Evolutionary conservation across 2,888 invertebrate genomes (phyloP), one percentile per base, ranked within the genome.

Genomic region (Lucinisca nassula): DNA sequence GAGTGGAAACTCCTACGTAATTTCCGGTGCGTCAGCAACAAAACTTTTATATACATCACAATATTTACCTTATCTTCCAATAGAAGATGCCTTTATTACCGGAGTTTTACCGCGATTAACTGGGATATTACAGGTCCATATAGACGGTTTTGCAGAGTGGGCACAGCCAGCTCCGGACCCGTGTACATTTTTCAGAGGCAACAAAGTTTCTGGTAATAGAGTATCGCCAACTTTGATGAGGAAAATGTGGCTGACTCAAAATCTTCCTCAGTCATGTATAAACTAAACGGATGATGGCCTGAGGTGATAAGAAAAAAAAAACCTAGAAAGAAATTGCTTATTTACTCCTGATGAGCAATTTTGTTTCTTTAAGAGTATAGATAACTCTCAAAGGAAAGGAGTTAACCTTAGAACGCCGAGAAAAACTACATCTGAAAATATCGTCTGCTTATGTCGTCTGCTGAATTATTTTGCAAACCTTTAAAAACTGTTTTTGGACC

Each of bases 51-150:
- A 82, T 40, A 79, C 89, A 8, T 92, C 94, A 0, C 89, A 91
- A 32, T 89, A 90, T 40, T 67, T 93, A 79, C 92, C 92, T 0
- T 90, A 92, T 73, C 79, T 94, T 17, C 90, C 92, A 0, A 91
- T 94, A 30, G 95, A 94, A 77, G 95, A 95, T 58, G 95, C 92
- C 10, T 94, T 92, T 75, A 89, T 95, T 10, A 94, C 95, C 2
- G 95, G 95, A 2, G 84, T 93, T 35, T 84, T 94, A 14, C 87
- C 92, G 0, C 91, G 90, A 74, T 76, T 91, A 1, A 82, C 91
- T 12, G 88, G 82, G 14, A 88, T 92, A 10, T 77, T 73, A 38
- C 75, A 76, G 4, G 51, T 76, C 0, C 24, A 21, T 21, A 38
- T 78, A 0, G 38, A 51, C 0, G 81, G 79, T 8, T 90, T 90